Evolutionary conservation across 2,113 vertebrate genomes (phyloP), one percentile per base, ranked within the genome.

Genomic region (Heterotis niloticus): DNA sequence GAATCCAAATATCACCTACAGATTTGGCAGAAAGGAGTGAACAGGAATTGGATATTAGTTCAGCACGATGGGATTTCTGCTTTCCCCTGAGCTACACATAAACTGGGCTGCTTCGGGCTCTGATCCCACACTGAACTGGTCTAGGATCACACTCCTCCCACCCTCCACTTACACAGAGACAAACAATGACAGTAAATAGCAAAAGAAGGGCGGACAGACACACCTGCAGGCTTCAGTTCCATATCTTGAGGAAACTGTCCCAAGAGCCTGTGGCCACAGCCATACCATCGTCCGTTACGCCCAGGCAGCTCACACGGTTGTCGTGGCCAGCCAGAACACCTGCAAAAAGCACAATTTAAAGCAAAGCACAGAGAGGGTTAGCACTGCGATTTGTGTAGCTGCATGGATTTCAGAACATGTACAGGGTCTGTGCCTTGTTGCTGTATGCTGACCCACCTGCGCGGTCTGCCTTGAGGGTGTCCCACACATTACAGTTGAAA

Each of bases 171-270:
- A 44, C 34, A 44, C 2, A 44, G 3, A 44, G 34, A 44, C 34
- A 44, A 44, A 44, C 34, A 44, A 44, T 44, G 7, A 44, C 34
- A 44, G 34, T 44, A 44, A 44, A 44, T 44, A 44, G 7, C 2
- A 44, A 7, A 44, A 44, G 2, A n/a, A n/a, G n/a, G n/a, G n/a
- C n/a, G n/a, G 34, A 7, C 16, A 26, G 26, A 77, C 85, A 64
- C 84, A 94, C 94, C 93, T 92, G 93, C 90, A 90, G 91, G 85
- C 79, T 90, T 98, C 93, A 99, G 95, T 99, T 99, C 98, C 98
- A 99, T 92, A 99, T 99, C 94, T 99, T 99, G 90, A 99, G 96
- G 93, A 99, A 99, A 92, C 98, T 99, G 90, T 99, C 98, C 98
- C 98, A 99, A 82, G 98, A 99, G 86, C 98, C 98, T 78, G 97